These are phyloP conservation scores for Rhorus exstirpatorius DNA, from an alignment of 2,888 invertebrate genomes.

Conservation along the genomic window DNA sequence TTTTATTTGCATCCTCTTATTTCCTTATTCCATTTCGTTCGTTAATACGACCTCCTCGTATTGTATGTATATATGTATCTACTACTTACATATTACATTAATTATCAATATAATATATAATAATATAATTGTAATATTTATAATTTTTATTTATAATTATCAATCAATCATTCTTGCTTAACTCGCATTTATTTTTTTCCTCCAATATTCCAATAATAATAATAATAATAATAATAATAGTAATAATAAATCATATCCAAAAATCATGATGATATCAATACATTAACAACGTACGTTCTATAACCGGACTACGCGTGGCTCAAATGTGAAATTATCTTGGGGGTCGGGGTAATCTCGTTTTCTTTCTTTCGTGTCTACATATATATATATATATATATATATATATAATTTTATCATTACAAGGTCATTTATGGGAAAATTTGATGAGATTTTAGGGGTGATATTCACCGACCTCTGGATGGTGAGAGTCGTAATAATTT, in stretches of 20 bases:
- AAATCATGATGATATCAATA: constrained; percentile 78
- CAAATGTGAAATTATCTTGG: constrained; percentile 52
- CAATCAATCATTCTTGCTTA: constrained; percentile 78
- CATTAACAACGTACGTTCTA: constrained; percentile 76
- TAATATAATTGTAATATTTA: constrained; percentile 76
- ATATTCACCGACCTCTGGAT: constrained; percentile 38
- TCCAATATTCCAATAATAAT: constrained; percentile 75
- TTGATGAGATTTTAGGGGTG: constrained; percentile 25
- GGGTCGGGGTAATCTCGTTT: constrained; percentile 54
- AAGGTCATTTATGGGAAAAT: constrained; percentile 27
- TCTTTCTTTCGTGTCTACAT: constrained; percentile 24
- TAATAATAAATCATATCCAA: constrained; percentile 76
- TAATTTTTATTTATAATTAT: constrained; percentile 80
- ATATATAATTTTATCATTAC: constrained; percentile 46
- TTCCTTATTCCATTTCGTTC: constrained; percentile 65
- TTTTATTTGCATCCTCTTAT: constrained; percentile 72
- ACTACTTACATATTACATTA: constrained; percentile 81
- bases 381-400: constrained; percentile 15
- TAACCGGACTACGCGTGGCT: constrained; percentile 61
- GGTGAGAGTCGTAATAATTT: constrained; percentile 48
- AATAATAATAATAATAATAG: constrained; percentile 69
- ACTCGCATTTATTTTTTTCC: constrained; percentile 71
- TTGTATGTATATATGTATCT: constrained; percentile 66
- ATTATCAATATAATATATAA: constrained; percentile 80
- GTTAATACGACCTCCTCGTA: constrained; percentile 64